phyloP scores from a whole-genome alignment of 2,113 vertebrate species.

The Psophia crepitans region DNA sequence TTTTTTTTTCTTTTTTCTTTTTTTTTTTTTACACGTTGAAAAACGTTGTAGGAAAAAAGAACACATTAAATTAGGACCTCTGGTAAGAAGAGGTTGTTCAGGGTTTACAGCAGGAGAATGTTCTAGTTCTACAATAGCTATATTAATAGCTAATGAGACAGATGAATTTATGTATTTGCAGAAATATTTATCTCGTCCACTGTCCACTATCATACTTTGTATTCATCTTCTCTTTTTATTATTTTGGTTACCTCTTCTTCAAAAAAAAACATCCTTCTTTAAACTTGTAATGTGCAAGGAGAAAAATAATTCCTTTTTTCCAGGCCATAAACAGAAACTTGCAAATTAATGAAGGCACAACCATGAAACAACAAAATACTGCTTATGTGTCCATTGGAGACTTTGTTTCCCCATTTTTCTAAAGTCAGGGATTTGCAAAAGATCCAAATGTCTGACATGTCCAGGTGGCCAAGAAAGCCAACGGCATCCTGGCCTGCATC shows the following conservation, averaged over 20 bases:
- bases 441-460: not conserved
- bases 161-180: not conserved
- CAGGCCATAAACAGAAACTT: not conserved
- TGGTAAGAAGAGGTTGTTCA: not conserved
- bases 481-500: no score
- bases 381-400: not conserved
- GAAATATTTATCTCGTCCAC: not conserved
- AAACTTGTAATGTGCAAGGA: not conserved
- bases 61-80: not conserved
- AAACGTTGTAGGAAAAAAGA: no score
- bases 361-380: not conserved
- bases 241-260: not conserved
- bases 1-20: not conserved
- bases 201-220: not conserved
- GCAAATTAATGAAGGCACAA: not conserved
- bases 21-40: no score
- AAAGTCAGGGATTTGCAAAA: not conserved
- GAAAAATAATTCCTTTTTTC: not conserved
- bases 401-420: not conserved
- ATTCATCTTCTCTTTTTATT: not conserved
- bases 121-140: not conserved
- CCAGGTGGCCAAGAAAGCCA: no score
- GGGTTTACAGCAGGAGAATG: not conserved
- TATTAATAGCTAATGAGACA: not conserved
- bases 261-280: not conserved